Evolutionary conservation across 2,113 vertebrate genomes (phyloP).

Genomic region (Phyllostomus discolor): DNA sequence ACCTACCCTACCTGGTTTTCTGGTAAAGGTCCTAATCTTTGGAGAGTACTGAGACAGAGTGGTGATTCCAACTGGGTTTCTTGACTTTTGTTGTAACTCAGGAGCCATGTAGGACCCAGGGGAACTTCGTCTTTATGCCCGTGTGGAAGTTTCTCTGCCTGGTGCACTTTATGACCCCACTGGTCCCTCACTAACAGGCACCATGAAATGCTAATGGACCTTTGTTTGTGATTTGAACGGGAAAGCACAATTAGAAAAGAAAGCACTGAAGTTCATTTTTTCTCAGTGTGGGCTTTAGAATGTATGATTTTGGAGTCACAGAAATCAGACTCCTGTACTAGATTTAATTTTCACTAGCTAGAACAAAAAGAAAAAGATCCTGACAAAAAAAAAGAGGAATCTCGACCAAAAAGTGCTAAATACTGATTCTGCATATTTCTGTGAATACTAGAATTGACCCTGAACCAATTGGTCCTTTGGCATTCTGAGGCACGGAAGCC

Average conservation of each 20-base stretch:
- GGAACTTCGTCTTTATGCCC: background rate
- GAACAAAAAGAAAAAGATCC: background rate
- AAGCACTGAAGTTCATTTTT: background rate
- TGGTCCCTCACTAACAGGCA: background rate
- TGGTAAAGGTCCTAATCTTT: background rate
- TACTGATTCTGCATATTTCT: background rate
- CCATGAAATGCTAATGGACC: conserved; percentile 27
- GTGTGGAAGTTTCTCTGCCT: background rate
- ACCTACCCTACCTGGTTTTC: background rate
- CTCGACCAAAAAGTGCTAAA: background rate
- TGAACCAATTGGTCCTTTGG: background rate
- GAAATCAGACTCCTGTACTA: background rate
- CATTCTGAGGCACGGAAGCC: background rate
- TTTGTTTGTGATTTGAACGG: background rate
- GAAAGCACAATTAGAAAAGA: conserved; percentile 32
- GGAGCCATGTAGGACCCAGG: background rate
- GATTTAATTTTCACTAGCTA: background rate
- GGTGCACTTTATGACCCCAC: background rate
- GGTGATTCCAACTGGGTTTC: background rate
- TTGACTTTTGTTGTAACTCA: background rate
- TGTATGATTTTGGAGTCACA: background rate
- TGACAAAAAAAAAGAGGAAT: background rate
- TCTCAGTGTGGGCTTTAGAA: background rate
- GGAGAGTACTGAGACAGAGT: background rate
- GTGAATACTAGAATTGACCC: background rate